phyloP scores from a whole-genome alignment of 2,888 invertebrate species.

The Drosophila villosipedis region DNA sequence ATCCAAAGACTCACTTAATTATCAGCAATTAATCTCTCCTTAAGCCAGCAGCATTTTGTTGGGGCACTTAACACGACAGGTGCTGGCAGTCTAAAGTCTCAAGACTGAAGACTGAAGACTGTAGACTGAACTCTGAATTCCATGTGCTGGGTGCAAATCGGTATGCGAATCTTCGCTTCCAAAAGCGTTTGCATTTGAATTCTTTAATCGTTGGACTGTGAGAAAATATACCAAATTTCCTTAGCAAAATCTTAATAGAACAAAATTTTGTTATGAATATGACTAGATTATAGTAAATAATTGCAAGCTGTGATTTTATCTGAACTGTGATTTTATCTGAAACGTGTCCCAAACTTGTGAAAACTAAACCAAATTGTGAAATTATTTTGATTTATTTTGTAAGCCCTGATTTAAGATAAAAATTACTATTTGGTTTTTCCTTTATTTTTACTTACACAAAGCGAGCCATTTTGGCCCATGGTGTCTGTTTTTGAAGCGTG shows the following conservation, averaged over 20 bases:
- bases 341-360: background rate
- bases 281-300: background rate
- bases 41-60: slow-evolving; percentile 5
- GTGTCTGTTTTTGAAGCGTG: slow-evolving; percentile 32
- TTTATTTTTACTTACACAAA: background rate
- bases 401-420: background rate
- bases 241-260: too few species aligned
- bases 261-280: background rate
- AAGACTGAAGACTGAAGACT: background rate
- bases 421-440: background rate
- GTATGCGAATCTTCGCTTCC: slow-evolving; percentile 19
- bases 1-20: slow-evolving; percentile 53
- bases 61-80: slow-evolving; percentile 13
- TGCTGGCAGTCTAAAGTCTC: slow-evolving; percentile 7
- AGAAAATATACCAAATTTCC: background rate
- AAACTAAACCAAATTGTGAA: background rate
- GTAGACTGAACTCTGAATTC: background rate
- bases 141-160: slow-evolving; percentile 28
- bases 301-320: background rate
- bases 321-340: too few species aligned
- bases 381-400: background rate
- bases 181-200: slow-evolving; percentile 23
- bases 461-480: background rate
- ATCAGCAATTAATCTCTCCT: slow-evolving; percentile 63
- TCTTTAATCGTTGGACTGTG: slow-evolving; percentile 6